These are phyloP conservation scores for Corythaixoides concolor DNA, from an alignment of 2,113 vertebrate species.

Conservation along the genomic window DNA sequence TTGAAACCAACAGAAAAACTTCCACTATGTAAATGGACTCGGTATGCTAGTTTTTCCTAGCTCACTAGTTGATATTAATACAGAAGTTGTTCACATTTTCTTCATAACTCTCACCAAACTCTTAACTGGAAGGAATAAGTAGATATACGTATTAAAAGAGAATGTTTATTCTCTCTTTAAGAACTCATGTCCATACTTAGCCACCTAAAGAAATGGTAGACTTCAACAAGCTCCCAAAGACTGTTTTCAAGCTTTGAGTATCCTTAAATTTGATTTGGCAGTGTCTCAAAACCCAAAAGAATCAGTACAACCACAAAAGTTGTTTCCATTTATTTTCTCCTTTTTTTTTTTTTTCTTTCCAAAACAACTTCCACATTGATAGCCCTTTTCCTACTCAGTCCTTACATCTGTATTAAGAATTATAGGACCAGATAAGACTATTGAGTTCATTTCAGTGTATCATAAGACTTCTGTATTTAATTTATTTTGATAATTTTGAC, in stretches of 20 bases:
- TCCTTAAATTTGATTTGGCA: neutral
- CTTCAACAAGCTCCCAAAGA: neutral
- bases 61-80: neutral
- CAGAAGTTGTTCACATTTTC: neutral
- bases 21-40: neutral
- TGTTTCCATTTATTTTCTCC: slow-evolving; percentile 4
- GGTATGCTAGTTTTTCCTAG: neutral
- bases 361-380: neutral
- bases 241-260: neutral
- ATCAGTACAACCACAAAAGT: neutral
- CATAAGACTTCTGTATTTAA: neutral
- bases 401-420: neutral
- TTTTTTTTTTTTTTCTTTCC: neutral
- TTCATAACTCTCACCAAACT: neutral
- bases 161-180: neutral
- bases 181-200: slow-evolving; percentile 14
- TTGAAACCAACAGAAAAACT: neutral
- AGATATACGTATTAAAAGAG: neutral
- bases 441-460: neutral
- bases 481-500: neutral
- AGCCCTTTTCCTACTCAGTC: neutral
- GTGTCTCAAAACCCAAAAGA: neutral
- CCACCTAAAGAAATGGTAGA: neutral
- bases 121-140: neutral
- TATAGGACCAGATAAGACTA: neutral